Percentiles rank a stretch among this genome's conserved stretches.
Evolutionary conservation across 2,797 vertebrate genomes (phyloP).

Genomic region (Typhlichthys eigenmanni): DNA sequence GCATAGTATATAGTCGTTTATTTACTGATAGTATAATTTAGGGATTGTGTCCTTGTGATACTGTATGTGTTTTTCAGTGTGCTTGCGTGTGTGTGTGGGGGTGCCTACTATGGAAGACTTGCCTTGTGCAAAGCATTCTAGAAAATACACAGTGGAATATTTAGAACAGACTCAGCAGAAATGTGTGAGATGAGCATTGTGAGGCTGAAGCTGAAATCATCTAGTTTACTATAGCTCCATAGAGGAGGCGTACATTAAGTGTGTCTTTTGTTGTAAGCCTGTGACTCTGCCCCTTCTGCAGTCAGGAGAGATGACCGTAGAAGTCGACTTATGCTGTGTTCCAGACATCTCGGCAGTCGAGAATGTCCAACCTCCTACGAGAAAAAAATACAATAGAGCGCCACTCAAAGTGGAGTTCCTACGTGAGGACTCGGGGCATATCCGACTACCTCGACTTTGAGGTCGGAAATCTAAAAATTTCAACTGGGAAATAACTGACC

Average conservation of each 20-base stretch:
- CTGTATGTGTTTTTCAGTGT: neutral
- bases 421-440: too few relatives aligned
- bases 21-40: neutral
- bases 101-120: slow-evolving; percentile 16
- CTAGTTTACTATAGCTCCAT: slow-evolving; percentile 40
- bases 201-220: slow-evolving; percentile 26
- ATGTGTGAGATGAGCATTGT: too few relatives aligned
- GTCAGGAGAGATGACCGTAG: slow-evolving; percentile 51
- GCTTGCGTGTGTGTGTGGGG: neutral
- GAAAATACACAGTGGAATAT: too few relatives aligned
- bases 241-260: slow-evolving; percentile 31
- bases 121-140: too few relatives aligned
- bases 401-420: too few relatives aligned
- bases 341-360: too few relatives aligned
- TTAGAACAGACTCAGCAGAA: too few relatives aligned
- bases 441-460: too few relatives aligned
- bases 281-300: slow-evolving; percentile 25
- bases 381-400: too few relatives aligned
- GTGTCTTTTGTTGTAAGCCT: slow-evolving; percentile 39
- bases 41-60: slow-evolving; percentile 8
- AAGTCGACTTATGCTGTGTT: slow-evolving; percentile 32
- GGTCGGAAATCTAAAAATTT: too few relatives aligned
- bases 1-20: neutral
- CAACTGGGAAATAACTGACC: too few relatives aligned
- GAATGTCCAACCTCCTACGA: too few relatives aligned